phyloP scores from a whole-genome alignment of 2,888 invertebrate species.

The Phorcus lineatus region DNA sequence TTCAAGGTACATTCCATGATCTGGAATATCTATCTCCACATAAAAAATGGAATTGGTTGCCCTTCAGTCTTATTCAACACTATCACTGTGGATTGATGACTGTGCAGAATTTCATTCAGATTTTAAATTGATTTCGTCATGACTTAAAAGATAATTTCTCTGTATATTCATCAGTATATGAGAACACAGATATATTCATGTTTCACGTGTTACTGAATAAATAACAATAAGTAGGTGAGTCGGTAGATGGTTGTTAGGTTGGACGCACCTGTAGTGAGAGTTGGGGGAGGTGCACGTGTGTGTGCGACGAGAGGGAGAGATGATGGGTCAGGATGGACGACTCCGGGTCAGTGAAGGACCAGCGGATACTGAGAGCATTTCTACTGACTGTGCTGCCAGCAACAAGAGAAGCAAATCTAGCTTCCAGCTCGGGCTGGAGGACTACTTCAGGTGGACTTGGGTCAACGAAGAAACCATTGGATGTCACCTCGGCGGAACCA shows the following conservation, averaged over 20 bases:
- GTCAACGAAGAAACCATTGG: constrained; percentile 51
- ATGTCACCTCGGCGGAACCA: constrained; percentile 36
- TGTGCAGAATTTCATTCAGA: too few species aligned
- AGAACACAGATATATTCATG: background rate
- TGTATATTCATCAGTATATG: too few species aligned
- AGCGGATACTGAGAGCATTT: constrained; percentile 26
- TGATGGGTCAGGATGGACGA: constrained; percentile 31
- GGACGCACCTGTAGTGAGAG: background rate
- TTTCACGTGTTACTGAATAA: background rate
- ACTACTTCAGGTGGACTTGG: constrained; percentile 38
- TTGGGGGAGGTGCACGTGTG: constrained; percentile 17
- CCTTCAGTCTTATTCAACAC: too few species aligned
- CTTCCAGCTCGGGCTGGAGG: constrained; percentile 17
- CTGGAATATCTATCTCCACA: too few species aligned
- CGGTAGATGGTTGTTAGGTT: background rate
- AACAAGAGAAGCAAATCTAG: constrained; percentile 30
- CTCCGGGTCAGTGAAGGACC: constrained; percentile 31
- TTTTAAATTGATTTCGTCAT: too few species aligned
- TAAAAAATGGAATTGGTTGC: too few species aligned
- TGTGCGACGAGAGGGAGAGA: constrained; percentile 33
- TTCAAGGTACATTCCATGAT: too few species aligned
- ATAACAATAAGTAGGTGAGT: background rate
- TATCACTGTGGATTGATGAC: too few species aligned
- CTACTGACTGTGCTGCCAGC: constrained; percentile 20
- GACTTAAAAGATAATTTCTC: background rate